Base-by-base conservation (phyloP, 2,888 invertebrate species). In the Augochlorella aurata region DNA sequence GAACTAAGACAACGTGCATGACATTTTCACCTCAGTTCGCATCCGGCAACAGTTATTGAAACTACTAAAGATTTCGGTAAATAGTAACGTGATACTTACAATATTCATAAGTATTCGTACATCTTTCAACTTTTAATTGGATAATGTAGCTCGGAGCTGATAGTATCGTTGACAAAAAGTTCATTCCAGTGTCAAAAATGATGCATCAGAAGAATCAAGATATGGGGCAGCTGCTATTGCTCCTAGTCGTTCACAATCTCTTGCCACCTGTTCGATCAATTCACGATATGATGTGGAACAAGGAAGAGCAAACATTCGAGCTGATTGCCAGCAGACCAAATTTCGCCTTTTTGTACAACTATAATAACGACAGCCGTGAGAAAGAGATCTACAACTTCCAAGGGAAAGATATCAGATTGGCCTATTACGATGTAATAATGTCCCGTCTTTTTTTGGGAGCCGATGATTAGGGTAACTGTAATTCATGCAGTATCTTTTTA, bases 351-450 rank as follows among this genome's bases (percentile, higher is more conserved):
- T 10, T 75, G 5, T 71, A 29, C 29, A 29, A 29, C 29, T 29
- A 76, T n/a, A 50, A 87, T 24, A 63, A 9, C 0, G n/a, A 67
- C 9, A 83, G 67, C n/a, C 79, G 79, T 16, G 29, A 9, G 18
- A 38, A 8, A 0, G 84, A 88, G 29, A 65, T 7, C 1, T 67
- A 83, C 44, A 75, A 87, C 38, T 86, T 89, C n/a, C 72, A 88
- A n/a, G 74, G 85, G 12, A 58, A 45, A 29, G 61, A 70, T 0
- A 24, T 89, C 18, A 82, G 24, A 12, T 10, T 89, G 2, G 68
- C 79, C 52, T 87, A 85, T 74, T 86, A 63, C 18, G 76, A 89
- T 83, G 89, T 89, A 74, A 66, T 58, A 3, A n/a, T 44, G 2
- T n/a, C n/a, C 50, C 0, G n/a, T 52, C n/a, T n/a, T 9, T 5